A percentile compares a stretch with the other conserved stretches of the same genome.
Evolutionary conservation across 2,797 vertebrate species (phyloP).

Genomic region (Molossus molossus): DNA sequence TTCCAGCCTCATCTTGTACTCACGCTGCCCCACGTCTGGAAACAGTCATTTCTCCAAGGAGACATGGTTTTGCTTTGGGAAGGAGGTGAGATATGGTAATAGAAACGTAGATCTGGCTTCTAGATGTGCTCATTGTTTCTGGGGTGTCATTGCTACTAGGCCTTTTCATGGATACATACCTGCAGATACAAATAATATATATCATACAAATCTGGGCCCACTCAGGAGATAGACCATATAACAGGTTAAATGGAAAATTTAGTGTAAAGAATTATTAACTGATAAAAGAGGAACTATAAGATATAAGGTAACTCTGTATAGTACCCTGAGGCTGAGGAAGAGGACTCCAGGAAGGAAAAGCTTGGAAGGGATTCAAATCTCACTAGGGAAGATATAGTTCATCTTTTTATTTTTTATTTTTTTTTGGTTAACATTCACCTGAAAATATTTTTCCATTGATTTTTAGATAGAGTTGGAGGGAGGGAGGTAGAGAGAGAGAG

Average conservation of each 20-base stretch:
- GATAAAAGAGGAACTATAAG: not conserved
- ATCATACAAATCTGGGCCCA: not conserved
- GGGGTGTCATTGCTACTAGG: not conserved
- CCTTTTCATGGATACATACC: not conserved
- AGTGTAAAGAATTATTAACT: no score
- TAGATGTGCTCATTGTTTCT: not conserved
- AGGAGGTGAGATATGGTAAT: not conserved
- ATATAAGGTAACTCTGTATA: not conserved
- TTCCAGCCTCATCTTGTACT: not conserved
- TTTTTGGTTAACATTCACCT: no score
- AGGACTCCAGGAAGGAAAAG: not conserved
- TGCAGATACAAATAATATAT: fast-evolving
- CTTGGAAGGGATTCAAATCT: not conserved
- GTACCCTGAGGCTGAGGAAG: not conserved
- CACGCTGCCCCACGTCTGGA: not conserved
- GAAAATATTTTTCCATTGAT: no score
- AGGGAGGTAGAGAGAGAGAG: no score
- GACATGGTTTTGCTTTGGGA: not conserved
- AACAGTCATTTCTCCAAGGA: not conserved
- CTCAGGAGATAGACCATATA: not conserved
- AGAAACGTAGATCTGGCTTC: not conserved
- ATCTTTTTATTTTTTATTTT: no score
- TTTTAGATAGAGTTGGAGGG: no score
- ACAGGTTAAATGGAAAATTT: not conserved
- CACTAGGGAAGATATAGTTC: not conserved